Conservation (phyloP, 1,140 invertebrate species). For the Mizuhopecten yessoensis region DNA sequence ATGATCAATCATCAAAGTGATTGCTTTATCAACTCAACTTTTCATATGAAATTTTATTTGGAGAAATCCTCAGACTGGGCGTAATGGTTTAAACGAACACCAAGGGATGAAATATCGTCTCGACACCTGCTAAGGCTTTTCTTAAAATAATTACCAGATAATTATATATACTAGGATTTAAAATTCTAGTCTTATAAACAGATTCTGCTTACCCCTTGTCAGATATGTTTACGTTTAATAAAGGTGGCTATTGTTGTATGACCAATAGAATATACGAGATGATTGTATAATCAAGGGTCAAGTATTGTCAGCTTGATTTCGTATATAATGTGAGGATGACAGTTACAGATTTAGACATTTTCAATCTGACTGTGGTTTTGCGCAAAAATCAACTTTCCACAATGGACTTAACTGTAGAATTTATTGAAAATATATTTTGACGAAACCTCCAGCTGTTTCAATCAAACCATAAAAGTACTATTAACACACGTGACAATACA, state of each 20-base stretch:
- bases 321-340: background rate
- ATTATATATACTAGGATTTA: background rate
- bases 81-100: background rate
- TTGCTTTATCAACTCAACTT: too few relatives aligned
- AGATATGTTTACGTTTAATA: conserved; percentile 28
- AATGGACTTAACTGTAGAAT: background rate
- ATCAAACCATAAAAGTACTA: background rate
- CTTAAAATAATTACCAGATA: conserved; percentile 7
- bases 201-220: background rate
- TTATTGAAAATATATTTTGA: too few relatives aligned
- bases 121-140: background rate
- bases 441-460: background rate
- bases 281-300: background rate
- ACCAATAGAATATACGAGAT: background rate
- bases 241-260: background rate
- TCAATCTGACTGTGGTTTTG: too few relatives aligned
- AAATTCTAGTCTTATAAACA: conserved; percentile 17
- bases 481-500: background rate
- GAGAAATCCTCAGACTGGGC: too few relatives aligned
- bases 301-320: background rate
- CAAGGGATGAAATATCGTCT: background rate
- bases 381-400: background rate
- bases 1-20: too few relatives aligned
- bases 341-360: background rate
- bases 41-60: too few relatives aligned